phyloP scores from a whole-genome alignment of 2,113 vertebrate species.

The Haemorhous mexicanus region DNA sequence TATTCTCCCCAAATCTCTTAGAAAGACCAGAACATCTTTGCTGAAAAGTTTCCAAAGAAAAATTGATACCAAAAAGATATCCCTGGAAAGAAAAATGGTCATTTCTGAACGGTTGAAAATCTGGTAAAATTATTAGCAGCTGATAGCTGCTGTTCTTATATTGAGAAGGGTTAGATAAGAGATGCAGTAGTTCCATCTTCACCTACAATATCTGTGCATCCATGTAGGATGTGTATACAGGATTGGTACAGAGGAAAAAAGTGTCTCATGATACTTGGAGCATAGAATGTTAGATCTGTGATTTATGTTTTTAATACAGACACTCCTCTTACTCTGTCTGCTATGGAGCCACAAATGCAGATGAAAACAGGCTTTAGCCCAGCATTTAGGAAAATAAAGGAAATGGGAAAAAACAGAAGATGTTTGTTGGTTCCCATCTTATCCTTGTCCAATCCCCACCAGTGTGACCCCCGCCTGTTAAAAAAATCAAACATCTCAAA shows the following conservation, averaged over 20 bases:
- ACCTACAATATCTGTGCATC: neutral
- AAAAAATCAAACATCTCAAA: neutral
- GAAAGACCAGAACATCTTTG: neutral
- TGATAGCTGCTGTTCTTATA: neutral
- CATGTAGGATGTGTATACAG: neutral
- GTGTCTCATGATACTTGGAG: neutral
- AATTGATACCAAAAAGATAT: neutral
- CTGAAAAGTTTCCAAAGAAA: neutral
- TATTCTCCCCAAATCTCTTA: neutral
- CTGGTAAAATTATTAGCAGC: neutral
- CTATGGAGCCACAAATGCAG: neutral
- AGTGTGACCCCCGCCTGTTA: neutral
- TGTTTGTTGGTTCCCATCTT: neutral
- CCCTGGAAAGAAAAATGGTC: neutral
- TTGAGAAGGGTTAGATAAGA: neutral
- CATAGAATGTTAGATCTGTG: neutral
- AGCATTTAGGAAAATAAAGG: neutral
- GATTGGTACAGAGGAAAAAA: neutral
- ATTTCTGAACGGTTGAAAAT: neutral
- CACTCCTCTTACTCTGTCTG: neutral
- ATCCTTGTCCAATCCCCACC: neutral
- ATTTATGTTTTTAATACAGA: slow-evolving; percentile 36
- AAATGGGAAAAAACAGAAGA: neutral
- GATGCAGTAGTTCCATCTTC: neutral
- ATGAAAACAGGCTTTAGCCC: neutral